Percentiles rank a stretch among this genome's conserved stretches.
Evolutionary conservation across 2,113 vertebrate genomes (phyloP).

Genomic region (Vidua chalybeata): DNA sequence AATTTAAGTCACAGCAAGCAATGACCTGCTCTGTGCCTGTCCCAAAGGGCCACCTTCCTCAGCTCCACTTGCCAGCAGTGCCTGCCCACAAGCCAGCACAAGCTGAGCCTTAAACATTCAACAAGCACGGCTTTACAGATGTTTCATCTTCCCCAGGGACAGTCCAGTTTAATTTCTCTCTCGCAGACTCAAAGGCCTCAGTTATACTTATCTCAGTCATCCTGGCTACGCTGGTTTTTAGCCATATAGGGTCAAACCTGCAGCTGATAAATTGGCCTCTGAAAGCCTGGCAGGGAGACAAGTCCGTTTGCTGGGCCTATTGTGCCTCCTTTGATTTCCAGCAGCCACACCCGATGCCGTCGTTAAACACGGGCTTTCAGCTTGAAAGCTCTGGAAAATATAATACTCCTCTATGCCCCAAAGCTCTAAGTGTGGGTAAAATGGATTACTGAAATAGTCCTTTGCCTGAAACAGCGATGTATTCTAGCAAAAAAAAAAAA

Average conservation of each 20-base stretch:
- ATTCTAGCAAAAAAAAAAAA: conserved; percentile 40
- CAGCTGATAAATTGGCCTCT: conserved; percentile 61
- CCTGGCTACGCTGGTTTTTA: conserved; percentile 47
- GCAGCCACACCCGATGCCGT: conserved; percentile 44
- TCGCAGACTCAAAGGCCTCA: conserved; percentile 52
- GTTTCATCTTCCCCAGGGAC: conserved; percentile 48
- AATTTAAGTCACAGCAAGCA: neutral
- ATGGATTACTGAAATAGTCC: conserved; percentile 35
- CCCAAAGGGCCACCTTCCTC: neutral
- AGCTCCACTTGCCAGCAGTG: neutral
- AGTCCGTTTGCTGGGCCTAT: conserved; percentile 49
- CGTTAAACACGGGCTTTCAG: conserved; percentile 47
- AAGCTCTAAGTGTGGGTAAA: conserved; percentile 36
- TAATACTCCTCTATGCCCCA: conserved; percentile 15
- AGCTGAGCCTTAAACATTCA: neutral
- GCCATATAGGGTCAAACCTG: conserved; percentile 62
- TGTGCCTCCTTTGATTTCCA: conserved; percentile 65
- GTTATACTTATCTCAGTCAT: conserved; percentile 61
- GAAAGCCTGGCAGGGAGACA: conserved; percentile 59
- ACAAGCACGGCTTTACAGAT: conserved; percentile 31
- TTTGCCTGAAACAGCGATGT: conserved; percentile 22
- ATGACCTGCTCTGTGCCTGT: neutral
- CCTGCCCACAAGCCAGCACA: neutral
- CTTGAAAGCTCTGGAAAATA: conserved; percentile 63
- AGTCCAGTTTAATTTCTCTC: conserved; percentile 45